These are phyloP conservation scores for Saccostrea cuccullata DNA, from an alignment of 1,140 invertebrate genomes.

Conservation along the genomic window DNA sequence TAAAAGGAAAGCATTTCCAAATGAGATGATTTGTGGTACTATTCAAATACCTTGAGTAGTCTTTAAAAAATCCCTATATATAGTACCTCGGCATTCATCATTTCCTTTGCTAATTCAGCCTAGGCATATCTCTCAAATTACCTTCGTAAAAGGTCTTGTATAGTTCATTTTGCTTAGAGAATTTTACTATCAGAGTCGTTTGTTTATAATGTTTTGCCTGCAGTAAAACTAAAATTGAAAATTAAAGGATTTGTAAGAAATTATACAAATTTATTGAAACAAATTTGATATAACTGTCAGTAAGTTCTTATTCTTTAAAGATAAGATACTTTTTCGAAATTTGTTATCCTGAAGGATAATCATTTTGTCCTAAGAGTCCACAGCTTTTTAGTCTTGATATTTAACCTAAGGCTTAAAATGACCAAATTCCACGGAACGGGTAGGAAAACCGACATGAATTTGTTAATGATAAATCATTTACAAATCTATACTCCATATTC, in stretches of 20 bases:
- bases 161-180: too few relatives aligned
- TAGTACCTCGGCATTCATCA: too few relatives aligned
- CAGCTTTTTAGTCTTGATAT: neutral
- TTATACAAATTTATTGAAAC: neutral
- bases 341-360: neutral
- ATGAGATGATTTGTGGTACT: too few relatives aligned
- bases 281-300: neutral
- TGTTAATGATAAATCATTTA: conserved; percentile 3
- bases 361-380: neutral
- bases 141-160: too few relatives aligned
- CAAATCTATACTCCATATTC: neutral
- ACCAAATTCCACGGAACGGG: neutral
- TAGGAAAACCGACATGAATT: neutral
- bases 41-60: too few relatives aligned
- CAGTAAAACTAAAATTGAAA: too few relatives aligned
- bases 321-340: neutral
- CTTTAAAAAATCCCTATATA: too few relatives aligned
- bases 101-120: too few relatives aligned
- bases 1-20: too few relatives aligned
- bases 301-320: neutral
- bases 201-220: too few relatives aligned
- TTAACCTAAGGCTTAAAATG: neutral
- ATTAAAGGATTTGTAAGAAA: neutral
- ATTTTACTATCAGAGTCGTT: too few relatives aligned
- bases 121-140: too few relatives aligned